These are phyloP conservation scores for Proisotoma minuta DNA, from an alignment of 2,888 invertebrate species.

Conservation along the genomic window DNA sequence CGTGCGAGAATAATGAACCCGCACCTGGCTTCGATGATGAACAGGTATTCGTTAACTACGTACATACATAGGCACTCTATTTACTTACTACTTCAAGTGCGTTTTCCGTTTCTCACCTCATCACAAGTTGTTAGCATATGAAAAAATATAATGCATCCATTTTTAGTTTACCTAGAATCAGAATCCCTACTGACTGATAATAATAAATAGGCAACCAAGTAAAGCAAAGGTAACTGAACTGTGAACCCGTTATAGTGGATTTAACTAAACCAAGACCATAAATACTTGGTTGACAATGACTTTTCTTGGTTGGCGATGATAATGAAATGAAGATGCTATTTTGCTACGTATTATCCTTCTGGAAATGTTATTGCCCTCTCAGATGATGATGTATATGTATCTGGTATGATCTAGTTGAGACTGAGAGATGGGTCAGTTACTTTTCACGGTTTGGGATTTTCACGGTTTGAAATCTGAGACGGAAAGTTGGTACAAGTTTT, in stretches of 20 bases:
- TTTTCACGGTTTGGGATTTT: too few species aligned
- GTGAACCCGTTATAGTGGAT: neutral
- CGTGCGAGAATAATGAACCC: neutral
- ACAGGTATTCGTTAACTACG: neutral
- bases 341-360: too few species aligned
- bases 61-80: neutral
- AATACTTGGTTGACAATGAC: neutral
- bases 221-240: conserved; percentile 6
- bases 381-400: too few species aligned
- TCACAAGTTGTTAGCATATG: neutral
- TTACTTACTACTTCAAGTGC: neutral
- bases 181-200: conserved; percentile 6
- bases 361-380: conserved; percentile 5
- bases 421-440: too few species aligned
- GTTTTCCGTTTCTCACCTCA: neutral
- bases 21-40: neutral
- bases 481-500: neutral
- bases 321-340: too few species aligned
- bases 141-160: neutral
- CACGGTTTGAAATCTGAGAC: neutral
- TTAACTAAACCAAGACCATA: neutral
- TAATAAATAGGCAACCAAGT: neutral
- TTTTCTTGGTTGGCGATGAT: neutral
- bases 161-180: neutral
- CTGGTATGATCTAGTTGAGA: too few species aligned